phyloP scores from a whole-genome alignment of 2,797 vertebrate species.

The Huso huso region DNA sequence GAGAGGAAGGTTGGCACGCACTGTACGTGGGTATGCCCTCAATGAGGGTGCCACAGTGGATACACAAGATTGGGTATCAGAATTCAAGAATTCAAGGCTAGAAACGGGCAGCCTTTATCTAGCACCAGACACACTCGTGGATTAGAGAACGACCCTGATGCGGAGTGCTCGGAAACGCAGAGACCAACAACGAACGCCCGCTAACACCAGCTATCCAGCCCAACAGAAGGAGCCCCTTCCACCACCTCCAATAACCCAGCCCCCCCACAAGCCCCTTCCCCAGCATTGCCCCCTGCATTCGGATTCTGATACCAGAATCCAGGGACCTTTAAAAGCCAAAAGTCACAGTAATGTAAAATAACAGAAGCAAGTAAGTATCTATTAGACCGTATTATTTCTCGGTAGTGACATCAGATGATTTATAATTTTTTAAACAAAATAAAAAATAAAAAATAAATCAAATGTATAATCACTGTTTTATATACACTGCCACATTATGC shows the following conservation, averaged over 20 bases:
- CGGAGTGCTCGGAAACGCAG: no score
- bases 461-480: conserved; percentile 55
- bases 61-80: conserved; percentile 31
- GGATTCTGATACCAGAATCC: conserved; percentile 17
- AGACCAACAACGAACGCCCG: not conserved
- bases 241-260: not conserved
- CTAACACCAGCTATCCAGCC: not conserved
- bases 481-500: conserved; percentile 58
- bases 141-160: no score
- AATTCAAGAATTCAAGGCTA: no score
- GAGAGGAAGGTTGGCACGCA: conserved; percentile 11
- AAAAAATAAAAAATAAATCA: conserved; percentile 28
- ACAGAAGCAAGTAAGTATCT: conserved; percentile 36
- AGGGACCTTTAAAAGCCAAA: conserved; percentile 30
- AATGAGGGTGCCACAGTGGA: conserved; percentile 40
- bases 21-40: conserved; percentile 43
- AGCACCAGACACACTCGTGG: no score
- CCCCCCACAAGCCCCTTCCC: not conserved
- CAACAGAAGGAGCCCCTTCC: not conserved
- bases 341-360: conserved; percentile 23
- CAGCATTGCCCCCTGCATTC: conserved; percentile 15
- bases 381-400: conserved; percentile 39
- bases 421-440: conserved; percentile 34
- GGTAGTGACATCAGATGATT: conserved; percentile 44
- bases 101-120: no score